Evolutionary conservation across 2,113 vertebrate genomes (phyloP).

Genomic region (Sylvietta virens): DNA sequence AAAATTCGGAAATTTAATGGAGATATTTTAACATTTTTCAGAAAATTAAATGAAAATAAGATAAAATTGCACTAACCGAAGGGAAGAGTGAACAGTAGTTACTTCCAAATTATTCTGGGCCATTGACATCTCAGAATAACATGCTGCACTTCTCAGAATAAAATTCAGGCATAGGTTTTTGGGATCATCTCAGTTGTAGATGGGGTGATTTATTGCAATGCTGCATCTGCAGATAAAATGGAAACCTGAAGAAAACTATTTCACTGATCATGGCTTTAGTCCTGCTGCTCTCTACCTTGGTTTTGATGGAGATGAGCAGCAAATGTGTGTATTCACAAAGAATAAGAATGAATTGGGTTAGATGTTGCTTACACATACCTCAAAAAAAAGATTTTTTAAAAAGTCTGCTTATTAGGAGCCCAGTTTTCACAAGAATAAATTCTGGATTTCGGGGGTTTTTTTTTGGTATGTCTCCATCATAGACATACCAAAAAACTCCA

Average conservation of each 20-base stretch:
- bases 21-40: background rate
- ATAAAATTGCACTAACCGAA: background rate
- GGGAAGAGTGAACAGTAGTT: background rate
- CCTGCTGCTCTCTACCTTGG: background rate
- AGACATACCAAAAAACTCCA: no score
- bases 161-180: background rate
- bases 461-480: background rate
- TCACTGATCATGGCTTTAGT: background rate
- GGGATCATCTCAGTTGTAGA: background rate
- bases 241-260: background rate
- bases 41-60: background rate
- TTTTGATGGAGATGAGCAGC: background rate
- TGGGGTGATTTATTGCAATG: background rate
- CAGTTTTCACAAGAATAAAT: background rate
- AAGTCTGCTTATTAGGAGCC: background rate
- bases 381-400: background rate
- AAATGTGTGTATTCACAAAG: background rate
- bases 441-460: background rate
- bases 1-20: background rate
- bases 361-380: background rate
- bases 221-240: background rate
- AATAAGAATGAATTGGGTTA: background rate
- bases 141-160: background rate
- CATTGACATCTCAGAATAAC: background rate
- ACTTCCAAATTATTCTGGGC: background rate